These are phyloP conservation scores for Erythrocercus mccallii DNA, from an alignment of 2,113 vertebrate species.

Conservation along the genomic window DNA sequence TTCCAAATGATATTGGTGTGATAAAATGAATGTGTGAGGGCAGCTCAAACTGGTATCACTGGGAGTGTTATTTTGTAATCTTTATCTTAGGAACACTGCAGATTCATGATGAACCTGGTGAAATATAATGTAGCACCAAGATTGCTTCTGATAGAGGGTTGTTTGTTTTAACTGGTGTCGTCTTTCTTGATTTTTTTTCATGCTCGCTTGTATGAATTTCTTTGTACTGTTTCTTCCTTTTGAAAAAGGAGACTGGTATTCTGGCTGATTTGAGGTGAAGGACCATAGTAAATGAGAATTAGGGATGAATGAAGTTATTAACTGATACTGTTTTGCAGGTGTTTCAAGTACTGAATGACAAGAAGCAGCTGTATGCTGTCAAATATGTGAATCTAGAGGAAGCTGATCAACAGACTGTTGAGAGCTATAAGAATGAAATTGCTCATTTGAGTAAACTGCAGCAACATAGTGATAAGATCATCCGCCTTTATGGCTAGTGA, in stretches of 20 bases:
- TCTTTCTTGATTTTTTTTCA: not conserved
- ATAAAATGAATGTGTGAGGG: not conserved
- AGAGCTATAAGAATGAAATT: constrained; percentile 97
- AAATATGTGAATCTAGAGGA: constrained; percentile 93
- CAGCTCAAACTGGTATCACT: not conserved
- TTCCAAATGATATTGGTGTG: not conserved
- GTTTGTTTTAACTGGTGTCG: not conserved
- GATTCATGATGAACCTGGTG: not conserved
- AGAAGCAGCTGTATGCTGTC: constrained; percentile 91
- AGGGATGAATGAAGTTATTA: not conserved
- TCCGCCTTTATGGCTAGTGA: constrained; percentile 94
- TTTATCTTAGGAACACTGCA: not conserved
- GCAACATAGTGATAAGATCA: constrained; percentile 94
- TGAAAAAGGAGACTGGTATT: not conserved
- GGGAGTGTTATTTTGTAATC: not conserved
- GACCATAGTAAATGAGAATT: not conserved
- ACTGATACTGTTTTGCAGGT: constrained; percentile 73
- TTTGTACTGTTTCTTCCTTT: not conserved
- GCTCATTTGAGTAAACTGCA: constrained; percentile 91
- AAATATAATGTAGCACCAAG: not conserved
- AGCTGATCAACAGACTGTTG: constrained; percentile 87
- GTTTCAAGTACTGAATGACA: constrained; percentile 91
- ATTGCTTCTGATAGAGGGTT: not conserved
- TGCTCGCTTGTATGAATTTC: not conserved
- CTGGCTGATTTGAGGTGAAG: not conserved